Evolutionary conservation across 2,113 vertebrate genomes (phyloP).

Genomic region (Stigmatopora nigra): DNA sequence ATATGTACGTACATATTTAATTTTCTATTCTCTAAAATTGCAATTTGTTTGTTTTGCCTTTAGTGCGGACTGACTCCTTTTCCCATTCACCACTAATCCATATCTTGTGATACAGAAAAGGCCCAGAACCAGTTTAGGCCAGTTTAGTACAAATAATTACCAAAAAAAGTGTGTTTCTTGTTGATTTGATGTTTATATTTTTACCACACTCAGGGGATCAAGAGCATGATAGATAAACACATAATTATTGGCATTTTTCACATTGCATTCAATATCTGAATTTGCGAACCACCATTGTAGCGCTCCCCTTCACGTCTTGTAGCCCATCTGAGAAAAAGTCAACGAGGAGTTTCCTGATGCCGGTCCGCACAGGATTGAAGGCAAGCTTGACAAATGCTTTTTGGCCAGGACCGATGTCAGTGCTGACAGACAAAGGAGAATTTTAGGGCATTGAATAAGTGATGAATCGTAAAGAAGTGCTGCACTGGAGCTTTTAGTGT

Average conservation of each 20-base stretch:
- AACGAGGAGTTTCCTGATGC: constrained; percentile 68
- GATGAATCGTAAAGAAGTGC: not conserved
- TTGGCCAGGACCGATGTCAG: constrained; percentile 57
- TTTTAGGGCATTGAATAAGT: not conserved
- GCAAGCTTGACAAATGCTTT: constrained; percentile 51
- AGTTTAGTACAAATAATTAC: not conserved
- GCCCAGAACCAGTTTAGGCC: no score
- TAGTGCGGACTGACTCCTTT: no score
- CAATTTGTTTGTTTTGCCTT: no score
- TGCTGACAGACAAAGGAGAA: constrained; percentile 35
- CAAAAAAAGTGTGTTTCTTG: not conserved
- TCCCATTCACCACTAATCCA: no score
- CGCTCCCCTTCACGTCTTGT: constrained; percentile 66
- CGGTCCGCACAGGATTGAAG: constrained; percentile 59
- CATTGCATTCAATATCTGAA: not conserved
- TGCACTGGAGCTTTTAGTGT: not conserved
- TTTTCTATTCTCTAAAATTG: no score
- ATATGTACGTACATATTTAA: no score
- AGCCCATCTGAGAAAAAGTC: constrained; percentile 72
- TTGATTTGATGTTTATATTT: not conserved
- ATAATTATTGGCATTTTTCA: not conserved
- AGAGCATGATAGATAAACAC: not conserved
- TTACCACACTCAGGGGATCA: not conserved
- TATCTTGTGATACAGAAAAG: no score
- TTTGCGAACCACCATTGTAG: constrained; percentile 56